Evolutionary conservation across 2,113 vertebrate genomes (phyloP).

Genomic region (Nycticebus coucang): DNA sequence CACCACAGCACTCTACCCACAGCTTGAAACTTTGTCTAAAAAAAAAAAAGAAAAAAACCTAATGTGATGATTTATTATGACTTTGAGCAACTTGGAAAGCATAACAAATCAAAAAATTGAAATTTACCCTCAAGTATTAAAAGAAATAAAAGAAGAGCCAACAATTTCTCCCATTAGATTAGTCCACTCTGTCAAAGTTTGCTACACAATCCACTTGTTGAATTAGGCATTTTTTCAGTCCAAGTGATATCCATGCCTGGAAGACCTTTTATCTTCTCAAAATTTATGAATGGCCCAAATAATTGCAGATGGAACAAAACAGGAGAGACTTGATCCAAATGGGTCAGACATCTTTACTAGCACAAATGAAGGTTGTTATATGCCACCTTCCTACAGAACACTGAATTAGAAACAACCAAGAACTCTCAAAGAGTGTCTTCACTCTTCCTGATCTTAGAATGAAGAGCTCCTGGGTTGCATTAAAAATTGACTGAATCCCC

Average conservation of each 20-base stretch:
- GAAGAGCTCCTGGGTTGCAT: neutral
- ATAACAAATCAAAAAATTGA: neutral
- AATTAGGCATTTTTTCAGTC: neutral
- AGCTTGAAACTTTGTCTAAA: too few relatives aligned
- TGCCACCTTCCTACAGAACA: neutral
- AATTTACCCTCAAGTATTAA: neutral
- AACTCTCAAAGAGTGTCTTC: neutral
- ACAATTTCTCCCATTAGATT: neutral
- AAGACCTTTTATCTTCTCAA: neutral
- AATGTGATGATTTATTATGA: neutral
- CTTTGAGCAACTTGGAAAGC: neutral
- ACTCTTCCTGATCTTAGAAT: neutral
- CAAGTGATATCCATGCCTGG: neutral
- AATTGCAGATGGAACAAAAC: neutral
- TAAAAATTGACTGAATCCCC: slow-evolving; percentile 39
- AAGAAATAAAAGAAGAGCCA: neutral
- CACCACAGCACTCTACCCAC: too few relatives aligned
- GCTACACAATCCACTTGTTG: neutral
- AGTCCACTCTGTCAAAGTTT: neutral
- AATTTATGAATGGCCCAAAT: neutral
- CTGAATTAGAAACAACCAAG: neutral
- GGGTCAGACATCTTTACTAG: neutral
- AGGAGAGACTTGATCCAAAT: neutral
- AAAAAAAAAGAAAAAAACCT: neutral
- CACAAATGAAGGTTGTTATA: neutral